phyloP scores from a whole-genome alignment of 1,140 invertebrate genomes.

The Leptinotarsa defecta region DNA sequence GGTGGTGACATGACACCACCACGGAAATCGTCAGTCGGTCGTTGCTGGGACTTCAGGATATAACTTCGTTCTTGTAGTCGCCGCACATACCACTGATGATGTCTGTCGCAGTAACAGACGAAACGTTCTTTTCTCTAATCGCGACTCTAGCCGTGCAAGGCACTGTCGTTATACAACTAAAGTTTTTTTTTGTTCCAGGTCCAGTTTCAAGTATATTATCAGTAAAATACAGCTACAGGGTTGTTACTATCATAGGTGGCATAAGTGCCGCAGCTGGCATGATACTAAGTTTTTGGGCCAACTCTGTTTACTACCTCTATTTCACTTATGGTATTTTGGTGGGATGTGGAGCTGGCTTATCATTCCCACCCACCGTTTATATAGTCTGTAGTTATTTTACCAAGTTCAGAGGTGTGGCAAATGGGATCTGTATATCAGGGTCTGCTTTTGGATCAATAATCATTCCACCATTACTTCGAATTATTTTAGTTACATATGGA shows the following conservation, averaged over 20 bases:
- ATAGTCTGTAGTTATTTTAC: constrained; percentile 89
- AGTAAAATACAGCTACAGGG: constrained; percentile 88
- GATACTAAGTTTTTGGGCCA: constrained; percentile 82
- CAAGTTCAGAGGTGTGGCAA: constrained; percentile 78
- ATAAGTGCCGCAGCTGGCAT: constrained; percentile 82
- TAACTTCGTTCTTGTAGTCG: too few species aligned
- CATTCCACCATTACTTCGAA: constrained; percentile 74
- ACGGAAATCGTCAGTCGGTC: too few species aligned
- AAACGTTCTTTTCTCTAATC: too few species aligned
- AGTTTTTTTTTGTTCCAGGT: constrained; percentile 64
- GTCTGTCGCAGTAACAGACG: too few species aligned
- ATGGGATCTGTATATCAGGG: constrained; percentile 87
- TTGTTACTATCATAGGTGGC: constrained; percentile 84
- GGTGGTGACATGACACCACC: too few species aligned
- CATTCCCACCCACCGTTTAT: constrained; percentile 87
- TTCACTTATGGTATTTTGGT: constrained; percentile 81
- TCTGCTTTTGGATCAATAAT: constrained; percentile 84
- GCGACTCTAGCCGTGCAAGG: too few species aligned
- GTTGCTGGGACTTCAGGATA: too few species aligned
- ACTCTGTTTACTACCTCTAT: constrained; percentile 75
- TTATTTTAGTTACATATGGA: constrained; percentile 72
- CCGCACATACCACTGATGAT: too few species aligned
- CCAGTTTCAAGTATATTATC: constrained; percentile 88
- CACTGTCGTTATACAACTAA: too few species aligned
- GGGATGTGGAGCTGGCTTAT: constrained; percentile 78